Base-by-base conservation (phyloP, 2,113 vertebrate genomes). In the Actenoides lindsayi region DNA sequence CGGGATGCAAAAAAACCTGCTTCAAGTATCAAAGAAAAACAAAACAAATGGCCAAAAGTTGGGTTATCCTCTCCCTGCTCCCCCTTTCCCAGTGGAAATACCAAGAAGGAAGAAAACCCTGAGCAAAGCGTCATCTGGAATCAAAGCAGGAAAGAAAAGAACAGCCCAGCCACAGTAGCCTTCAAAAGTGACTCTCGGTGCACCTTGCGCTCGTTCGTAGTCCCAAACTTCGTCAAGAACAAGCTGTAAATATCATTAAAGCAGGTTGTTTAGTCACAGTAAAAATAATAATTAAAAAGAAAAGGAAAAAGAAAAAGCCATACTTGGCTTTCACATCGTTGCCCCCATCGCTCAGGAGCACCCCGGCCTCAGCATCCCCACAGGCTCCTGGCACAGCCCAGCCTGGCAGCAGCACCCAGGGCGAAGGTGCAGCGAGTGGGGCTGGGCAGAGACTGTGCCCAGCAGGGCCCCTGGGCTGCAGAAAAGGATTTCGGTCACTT, bases 11-110 rank as follows among this genome's bases (percentile, higher is more conserved):
- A 95, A 63, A 70, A 63, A 23, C n/a, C 83, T 37, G 90, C 92
- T 97, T 97, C 97, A 96, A 96, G 93, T 96, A 96, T 95, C 31
- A 12, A 77, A 95, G 93, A 94, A 94, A 94, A 94, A 87, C 53
- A 25, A 69, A 91, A 90, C 39, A 87, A 89, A 85, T 6, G 82
- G 95, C 94, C 89, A 31, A 37, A 89, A 76, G 62, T 48, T 89
- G 96, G 97, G 96, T 93, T 53, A 11, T 92, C 87, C 89, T 92
- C 93, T 82, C 60, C 57, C 87, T 24, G 1, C 42, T 71, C 82
- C 82, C 83, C 68, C 31, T 86, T 92, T 89, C 94, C 83, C 60
- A 67, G 11, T 56, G 94, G 91, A 85, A 97, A 85, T 10, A 89
- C 77, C 84, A 92, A 83, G 93, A 95, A 92, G 70, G 94, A 95